Evolutionary conservation across 2,113 vertebrate species (phyloP).

Genomic region (Myodes glareolus): DNA sequence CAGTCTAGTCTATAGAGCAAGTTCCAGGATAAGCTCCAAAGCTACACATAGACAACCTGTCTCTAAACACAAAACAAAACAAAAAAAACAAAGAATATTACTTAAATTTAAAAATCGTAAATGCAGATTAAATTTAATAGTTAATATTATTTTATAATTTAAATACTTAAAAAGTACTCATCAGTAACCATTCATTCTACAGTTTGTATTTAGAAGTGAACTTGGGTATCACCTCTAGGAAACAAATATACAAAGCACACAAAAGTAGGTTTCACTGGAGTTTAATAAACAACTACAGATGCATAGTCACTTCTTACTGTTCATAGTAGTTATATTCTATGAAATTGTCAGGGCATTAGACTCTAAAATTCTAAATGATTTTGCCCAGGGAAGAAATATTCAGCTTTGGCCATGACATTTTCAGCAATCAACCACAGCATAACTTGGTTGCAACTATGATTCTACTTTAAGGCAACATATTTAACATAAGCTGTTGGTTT

Average conservation of each 20-base stretch:
- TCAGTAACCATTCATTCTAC: background rate
- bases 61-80: no score
- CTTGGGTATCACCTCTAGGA: background rate
- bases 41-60: no score
- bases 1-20: no score
- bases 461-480: background rate
- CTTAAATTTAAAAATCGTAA: slow-evolving; percentile 27
- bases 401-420: background rate
- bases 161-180: background rate
- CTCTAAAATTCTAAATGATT: background rate
- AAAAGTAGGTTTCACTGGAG: background rate
- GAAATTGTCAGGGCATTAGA: background rate
- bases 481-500: background rate
- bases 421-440: background rate
- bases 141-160: background rate
- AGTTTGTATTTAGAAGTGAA: background rate
- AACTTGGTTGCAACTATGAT: background rate
- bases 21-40: no score
- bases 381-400: background rate
- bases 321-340: background rate
- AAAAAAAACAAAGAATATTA: background rate
- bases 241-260: background rate
- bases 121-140: background rate
- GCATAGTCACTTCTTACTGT: background rate
- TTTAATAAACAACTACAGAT: background rate